Conservation (phyloP, 2,797 vertebrate genomes). For the Acipenser ruthenus region DNA sequence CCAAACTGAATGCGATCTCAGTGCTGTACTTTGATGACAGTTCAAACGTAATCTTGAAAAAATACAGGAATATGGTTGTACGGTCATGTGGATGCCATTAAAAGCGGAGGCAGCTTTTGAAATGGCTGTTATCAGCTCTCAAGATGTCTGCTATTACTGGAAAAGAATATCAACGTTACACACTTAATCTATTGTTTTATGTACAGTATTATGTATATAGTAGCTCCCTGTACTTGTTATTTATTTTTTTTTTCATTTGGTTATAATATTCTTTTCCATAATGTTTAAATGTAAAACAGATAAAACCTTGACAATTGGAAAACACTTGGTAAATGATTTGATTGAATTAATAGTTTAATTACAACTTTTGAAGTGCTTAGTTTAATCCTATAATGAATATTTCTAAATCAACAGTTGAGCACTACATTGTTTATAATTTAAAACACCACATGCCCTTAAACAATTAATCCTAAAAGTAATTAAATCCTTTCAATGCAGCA, state of each 20-base stretch:
- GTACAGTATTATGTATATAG: slow-evolving; percentile 96
- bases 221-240: slow-evolving; percentile 72
- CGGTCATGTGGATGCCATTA: slow-evolving; percentile 97
- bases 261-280: slow-evolving; percentile 44
- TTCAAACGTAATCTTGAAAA: slow-evolving; percentile 98
- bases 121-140: slow-evolving; percentile 17
- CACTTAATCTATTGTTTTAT: slow-evolving; percentile 68
- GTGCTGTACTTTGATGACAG: slow-evolving; percentile 98
- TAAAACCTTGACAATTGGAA: slow-evolving; percentile 31
- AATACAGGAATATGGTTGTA: slow-evolving; percentile 98
- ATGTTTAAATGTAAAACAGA: not conserved
- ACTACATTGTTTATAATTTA: not conserved
- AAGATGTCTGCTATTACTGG: slow-evolving; percentile 44
- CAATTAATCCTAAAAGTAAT: no score
- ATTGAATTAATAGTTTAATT: not conserved
- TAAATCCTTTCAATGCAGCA: no score
- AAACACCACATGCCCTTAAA: no score
- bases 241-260: slow-evolving; percentile 71
- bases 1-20: slow-evolving; percentile 96
- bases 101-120: slow-evolving; percentile 15
- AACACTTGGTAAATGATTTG: slow-evolving; percentile 27
- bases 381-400: no score
- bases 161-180: slow-evolving; percentile 42
- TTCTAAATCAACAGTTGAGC: not conserved
- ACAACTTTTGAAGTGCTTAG: not conserved